A percentile compares a stretch with the other conserved stretches of the same genome.
phyloP scores from a whole-genome alignment of 2,888 invertebrate species.

The Amblyjoppa fuscipennis region DNA sequence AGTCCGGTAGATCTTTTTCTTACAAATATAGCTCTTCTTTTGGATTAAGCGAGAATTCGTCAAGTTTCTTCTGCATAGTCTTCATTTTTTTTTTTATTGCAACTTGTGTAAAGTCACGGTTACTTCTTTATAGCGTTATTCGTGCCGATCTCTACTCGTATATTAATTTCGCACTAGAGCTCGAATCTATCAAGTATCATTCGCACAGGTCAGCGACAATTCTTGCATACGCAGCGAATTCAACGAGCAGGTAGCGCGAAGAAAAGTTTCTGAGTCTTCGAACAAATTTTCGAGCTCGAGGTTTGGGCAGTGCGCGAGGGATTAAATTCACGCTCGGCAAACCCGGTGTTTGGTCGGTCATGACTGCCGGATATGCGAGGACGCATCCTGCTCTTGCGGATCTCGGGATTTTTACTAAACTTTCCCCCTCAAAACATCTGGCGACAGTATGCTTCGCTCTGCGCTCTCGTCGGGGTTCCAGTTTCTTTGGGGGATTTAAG shows the following conservation, averaged over 20 bases:
- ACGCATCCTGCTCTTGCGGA: slow-evolving; percentile 52
- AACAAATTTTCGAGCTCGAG: slow-evolving; percentile 5
- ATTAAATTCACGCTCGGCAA: not conserved
- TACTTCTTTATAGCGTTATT: not conserved
- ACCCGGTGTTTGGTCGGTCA: slow-evolving; percentile 30
- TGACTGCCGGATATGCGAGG: slow-evolving; percentile 66
- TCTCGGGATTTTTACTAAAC: slow-evolving; percentile 36
- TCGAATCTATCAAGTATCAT: slow-evolving; percentile 2
- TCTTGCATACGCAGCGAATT: not conserved
- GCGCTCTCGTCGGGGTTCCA: slow-evolving; percentile 62
- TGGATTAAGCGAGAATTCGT: not conserved
- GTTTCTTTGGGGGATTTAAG: slow-evolving; percentile 57
- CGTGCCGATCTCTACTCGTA: not conserved
- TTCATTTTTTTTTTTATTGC: not conserved
- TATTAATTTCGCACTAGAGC: not conserved
- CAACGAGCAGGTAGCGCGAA: not conserved
- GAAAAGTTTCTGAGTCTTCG: not conserved
- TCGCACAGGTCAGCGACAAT: slow-evolving; percentile 21
- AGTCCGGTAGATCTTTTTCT: not conserved
- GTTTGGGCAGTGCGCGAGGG: not conserved
- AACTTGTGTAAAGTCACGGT: not conserved
- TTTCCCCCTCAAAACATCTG: slow-evolving; percentile 65
- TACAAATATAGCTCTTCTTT: not conserved
- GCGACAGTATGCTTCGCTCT: slow-evolving; percentile 61
- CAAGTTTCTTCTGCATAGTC: not conserved